These are phyloP conservation scores for Tipula confusa DNA, from an alignment of 2,888 invertebrate genomes.

Conservation along the genomic window DNA sequence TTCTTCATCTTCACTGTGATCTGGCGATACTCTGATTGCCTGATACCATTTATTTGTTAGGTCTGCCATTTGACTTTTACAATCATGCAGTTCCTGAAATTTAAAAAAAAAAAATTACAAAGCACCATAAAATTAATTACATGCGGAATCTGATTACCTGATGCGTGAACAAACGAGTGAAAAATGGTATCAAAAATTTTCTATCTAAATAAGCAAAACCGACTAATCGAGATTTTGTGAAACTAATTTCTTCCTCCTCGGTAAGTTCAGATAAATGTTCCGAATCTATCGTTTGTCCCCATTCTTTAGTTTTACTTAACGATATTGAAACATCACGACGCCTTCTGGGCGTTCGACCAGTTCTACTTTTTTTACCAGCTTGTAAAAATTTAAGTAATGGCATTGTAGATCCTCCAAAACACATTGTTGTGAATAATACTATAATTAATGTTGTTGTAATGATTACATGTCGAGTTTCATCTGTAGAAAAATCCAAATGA, in stretches of 20 bases:
- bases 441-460: conserved; percentile 98
- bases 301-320: conserved; percentile 95
- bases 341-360: conserved; percentile 55
- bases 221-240: conserved; percentile 71
- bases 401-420: conserved; percentile 97
- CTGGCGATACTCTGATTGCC: conserved; percentile 84
- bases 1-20: conserved; percentile 76
- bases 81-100: conserved; percentile 78
- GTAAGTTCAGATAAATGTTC: conserved; percentile 90
- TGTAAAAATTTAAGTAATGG: conserved; percentile 90
- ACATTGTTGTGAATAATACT: conserved; percentile 89
- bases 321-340: conserved; percentile 77
- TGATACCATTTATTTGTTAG: conserved; percentile 97
- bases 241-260: conserved; percentile 83
- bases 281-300: conserved; percentile 92
- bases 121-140: neutral
- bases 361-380: conserved; percentile 48
- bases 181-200: conserved; percentile 93
- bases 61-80: conserved; percentile 94
- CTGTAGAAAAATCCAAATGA: conserved; percentile 82
- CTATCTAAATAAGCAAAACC: conserved; percentile 90
- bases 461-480: conserved; percentile 92
- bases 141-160: conserved; percentile 55
- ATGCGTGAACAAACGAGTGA: conserved; percentile 91
- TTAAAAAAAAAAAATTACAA: neutral